Evolutionary conservation across 2,888 invertebrate species (phyloP).

Genomic region (Strigamia maritima): DNA sequence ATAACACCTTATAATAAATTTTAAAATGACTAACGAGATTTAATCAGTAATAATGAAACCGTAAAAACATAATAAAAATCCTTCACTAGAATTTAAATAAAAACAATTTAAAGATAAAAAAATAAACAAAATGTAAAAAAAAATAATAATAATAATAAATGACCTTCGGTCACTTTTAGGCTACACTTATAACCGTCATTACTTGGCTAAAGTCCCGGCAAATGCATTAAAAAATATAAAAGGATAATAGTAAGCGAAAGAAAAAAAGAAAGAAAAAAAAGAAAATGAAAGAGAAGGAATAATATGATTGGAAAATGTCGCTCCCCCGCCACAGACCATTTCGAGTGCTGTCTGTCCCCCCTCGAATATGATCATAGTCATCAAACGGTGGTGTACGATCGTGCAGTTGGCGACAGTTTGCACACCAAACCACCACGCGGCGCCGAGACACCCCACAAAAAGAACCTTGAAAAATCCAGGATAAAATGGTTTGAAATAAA

Average conservation of each 20-base stretch:
- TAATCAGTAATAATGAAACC: not conserved
- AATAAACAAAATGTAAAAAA: not conserved
- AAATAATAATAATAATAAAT: not conserved
- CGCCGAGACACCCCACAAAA: slow-evolving; percentile 9
- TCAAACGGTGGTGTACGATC: slow-evolving; percentile 28
- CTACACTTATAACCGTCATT: not conserved
- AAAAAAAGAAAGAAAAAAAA: not conserved
- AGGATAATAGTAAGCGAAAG: not conserved
- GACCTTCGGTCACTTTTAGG: not conserved
- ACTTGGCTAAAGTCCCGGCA: not conserved
- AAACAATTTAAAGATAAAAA: not conserved
- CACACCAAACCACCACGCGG: slow-evolving; percentile 21
- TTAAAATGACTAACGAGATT: not conserved
- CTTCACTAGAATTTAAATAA: not conserved
- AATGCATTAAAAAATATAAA: not conserved
- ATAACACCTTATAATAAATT: not conserved
- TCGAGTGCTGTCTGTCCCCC: slow-evolving; percentile 15
- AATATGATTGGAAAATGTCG: slow-evolving; percentile 15
- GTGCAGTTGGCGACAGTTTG: slow-evolving; percentile 29
- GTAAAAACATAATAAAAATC: no score
- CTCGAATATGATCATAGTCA: slow-evolving; percentile 34
- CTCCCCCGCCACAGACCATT: slow-evolving; percentile 4
- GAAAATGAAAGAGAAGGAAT: slow-evolving; percentile 10
- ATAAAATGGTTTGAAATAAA: not conserved
- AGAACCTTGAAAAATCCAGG: slow-evolving; percentile 31